Evolutionary conservation across 2,797 vertebrate species (phyloP), one percentile per base, ranked within the genome.

Genomic region (Heteromormyrus szaboi): DNA sequence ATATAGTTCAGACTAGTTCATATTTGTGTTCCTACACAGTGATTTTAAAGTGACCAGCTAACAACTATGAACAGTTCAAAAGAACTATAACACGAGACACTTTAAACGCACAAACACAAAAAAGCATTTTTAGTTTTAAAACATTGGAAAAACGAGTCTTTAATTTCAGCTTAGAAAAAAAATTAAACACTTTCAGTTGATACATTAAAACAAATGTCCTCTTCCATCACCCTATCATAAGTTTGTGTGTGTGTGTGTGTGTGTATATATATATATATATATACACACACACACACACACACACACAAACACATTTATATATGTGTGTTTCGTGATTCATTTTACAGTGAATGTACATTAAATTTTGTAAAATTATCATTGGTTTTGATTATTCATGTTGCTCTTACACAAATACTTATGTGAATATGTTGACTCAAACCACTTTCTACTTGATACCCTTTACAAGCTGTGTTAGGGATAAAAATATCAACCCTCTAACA

Each of bases 351-450:
- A 44, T 62, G 72, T 59, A 87, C 76, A 68, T 25, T 65, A 25
- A 54, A 41, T 53, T 85, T 29, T 62, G 41, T 50, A n/a, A 88
- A 56, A 88, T 84, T 44, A 62, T 22, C 9, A 54, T 89, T 68
- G 37, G 94, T 95, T 96, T 96, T 96, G 95, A 95, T 95, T 96
- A 96, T 94, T 96, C 93, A 95, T 96, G 96, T 96, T 97, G 96
- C 95, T 96, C 93, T 95, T 95, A 95, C 93, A 92, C 93, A 94
- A 92, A 93, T 93, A 33, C 29, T 68, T 68, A 92, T 93, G 94
- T 93, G 94, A 95, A 92, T 44, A 89, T 25, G 59, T 54, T 37
- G 48, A 59, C 84, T 85, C 48, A 88, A 53, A 72, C 12, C 12
- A 22, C 37, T 51, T 76, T 68, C 46, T 22, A 54, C 92, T 91